These are phyloP conservation scores for Helarctos malayanus DNA, from an alignment of 2,797 vertebrate species.

Conservation along the genomic window DNA sequence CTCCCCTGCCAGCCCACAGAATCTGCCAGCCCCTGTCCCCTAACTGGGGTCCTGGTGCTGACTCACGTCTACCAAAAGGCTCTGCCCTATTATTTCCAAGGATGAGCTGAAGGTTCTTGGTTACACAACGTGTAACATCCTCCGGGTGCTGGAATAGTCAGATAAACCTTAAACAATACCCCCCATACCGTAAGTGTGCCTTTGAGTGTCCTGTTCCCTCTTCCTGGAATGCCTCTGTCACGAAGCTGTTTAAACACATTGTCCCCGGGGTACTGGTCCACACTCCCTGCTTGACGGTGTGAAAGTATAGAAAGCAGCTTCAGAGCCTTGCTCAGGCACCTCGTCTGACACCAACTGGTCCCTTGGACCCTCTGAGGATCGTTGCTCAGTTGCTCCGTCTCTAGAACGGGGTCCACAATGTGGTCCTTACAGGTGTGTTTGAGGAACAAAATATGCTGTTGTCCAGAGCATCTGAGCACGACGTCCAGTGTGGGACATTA, in stretches of 20 bases:
- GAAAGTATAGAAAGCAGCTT: neutral
- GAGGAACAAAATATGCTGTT: neutral
- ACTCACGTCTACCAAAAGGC: neutral
- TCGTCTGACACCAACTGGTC: neutral
- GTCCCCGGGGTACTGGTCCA: fast-evolving
- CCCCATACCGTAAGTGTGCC: fast-evolving
- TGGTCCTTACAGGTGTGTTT: neutral
- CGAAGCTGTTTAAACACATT: neutral
- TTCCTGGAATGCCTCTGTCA: neutral
- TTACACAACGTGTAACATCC: neutral
- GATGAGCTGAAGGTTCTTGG: neutral
- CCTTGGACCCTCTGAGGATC: too few relatives aligned
- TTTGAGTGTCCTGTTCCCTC: neutral
- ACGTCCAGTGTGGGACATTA: fast-evolving
- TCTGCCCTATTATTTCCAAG: fast-evolving
- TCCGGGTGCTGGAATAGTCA: neutral
- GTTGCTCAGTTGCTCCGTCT: neutral
- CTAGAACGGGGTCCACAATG: fast-evolving
- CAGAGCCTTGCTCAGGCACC: neutral
- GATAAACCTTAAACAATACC: too few relatives aligned
- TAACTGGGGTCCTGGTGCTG: fast-evolving
- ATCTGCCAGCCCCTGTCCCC: too few relatives aligned
- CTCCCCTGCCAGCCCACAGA: neutral
- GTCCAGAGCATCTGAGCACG: fast-evolving
- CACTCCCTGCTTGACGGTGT: fast-evolving